Evolutionary conservation across 2,888 invertebrate species (phyloP), one percentile per base, ranked within the genome.

Genomic region (Oxystoma pomonae): DNA sequence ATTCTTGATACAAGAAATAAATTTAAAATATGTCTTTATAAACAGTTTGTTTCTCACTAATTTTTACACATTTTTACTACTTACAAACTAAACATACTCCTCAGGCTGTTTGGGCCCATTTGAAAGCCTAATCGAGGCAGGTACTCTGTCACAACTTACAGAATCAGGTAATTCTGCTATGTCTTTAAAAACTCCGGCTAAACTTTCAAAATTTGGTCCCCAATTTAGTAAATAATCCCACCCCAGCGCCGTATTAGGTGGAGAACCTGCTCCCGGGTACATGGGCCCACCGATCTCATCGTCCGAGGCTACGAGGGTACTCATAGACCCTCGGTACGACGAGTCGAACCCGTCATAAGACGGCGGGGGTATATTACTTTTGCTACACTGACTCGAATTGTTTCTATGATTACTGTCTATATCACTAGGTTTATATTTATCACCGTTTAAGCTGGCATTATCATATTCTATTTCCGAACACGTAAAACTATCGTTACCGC

Each of bases 401-500:
- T 76, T 76, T 35, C 78, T 67, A 56, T 75, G 66, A 17, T 75
- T 69, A 35, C 73, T 69, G 62, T 79, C 78, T 2, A 77, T 71
- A 65, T 80, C 79, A 64, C 73, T 77, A 17, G 76, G 72, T 71
- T 80, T 80, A 65, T 87, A 83, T 75, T 92, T 92, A 75, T 92
- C 92, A 16, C 91, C 92, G 61, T 87, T 89, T 67, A 92, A 82
- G 73, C 92, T 92, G 74, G 92, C 91, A 76, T 95, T 94, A 75
- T 96, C 96, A 78, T 96, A 96, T 80, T 98, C 98, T 76, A 96
- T 96, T 83, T 97, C 97, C 0, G 97, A 97, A 82, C 97, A 98
- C 12, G 97, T 98, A 82, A 98, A 98, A 72, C 96, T 96, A 77
- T 98, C 97, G 81, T 97, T 96, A 2, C 91, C 91, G 80, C 96